Percentiles rank a stretch among this genome's conserved stretches.
Conservation (phyloP, 2,888 invertebrate species). For the Drosophila ezoana region DNA sequence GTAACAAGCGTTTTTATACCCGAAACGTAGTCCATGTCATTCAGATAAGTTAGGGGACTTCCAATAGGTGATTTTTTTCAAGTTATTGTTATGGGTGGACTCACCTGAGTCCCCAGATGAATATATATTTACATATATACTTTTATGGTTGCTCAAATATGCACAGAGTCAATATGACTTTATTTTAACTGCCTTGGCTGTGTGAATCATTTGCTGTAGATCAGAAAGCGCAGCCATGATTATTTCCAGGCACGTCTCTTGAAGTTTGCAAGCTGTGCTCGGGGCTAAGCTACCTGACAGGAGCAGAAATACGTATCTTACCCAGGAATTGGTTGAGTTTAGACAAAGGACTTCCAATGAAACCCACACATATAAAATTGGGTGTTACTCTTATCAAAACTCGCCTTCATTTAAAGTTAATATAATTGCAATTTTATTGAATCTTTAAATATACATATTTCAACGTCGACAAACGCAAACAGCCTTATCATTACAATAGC, state of each 20-base stretch:
- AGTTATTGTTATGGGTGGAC: neutral
- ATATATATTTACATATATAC: neutral
- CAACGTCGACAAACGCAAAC: slow-evolving; percentile 84
- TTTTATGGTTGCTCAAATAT: slow-evolving; percentile 1
- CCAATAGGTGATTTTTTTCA: neutral
- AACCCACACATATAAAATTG: too few species aligned
- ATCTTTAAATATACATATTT: neutral
- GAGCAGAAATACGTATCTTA: too few species aligned
- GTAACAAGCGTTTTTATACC: neutral
- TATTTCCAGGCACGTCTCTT: neutral
- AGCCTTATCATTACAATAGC: slow-evolving; percentile 82
- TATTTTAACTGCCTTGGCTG: neutral
- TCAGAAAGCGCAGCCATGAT: too few species aligned
- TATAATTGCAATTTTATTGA: neutral
- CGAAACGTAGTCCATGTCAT: neutral
- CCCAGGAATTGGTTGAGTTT: too few species aligned
- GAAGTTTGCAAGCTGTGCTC: neutral
- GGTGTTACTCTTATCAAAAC: too few species aligned
- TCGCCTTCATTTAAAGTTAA: neutral
- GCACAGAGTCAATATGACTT: neutral
- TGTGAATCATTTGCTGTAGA: neutral
- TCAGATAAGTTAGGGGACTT: slow-evolving; percentile 8
- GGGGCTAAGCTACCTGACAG: neutral
- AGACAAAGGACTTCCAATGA: too few species aligned
- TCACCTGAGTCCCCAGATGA: neutral